Conservation (phyloP, 2,797 vertebrate genomes). For the Galagoides demidoff region DNA sequence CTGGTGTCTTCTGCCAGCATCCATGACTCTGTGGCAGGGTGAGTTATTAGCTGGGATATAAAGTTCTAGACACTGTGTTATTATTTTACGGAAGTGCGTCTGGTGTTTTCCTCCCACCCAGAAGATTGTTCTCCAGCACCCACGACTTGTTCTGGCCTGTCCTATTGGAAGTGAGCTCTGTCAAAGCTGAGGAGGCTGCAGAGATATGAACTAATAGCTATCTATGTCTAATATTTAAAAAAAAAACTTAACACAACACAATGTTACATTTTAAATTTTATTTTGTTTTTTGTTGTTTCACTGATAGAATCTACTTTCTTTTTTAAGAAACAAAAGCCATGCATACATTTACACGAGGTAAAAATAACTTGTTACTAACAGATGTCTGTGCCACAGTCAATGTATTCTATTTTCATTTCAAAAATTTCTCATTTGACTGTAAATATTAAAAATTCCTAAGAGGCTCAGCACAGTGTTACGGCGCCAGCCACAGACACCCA, state of each 20-base stretch:
- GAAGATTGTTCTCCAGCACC: not conserved
- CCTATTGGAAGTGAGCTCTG: not conserved
- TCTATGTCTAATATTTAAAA: not conserved
- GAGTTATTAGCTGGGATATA: not conserved
- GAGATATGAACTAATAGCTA: not conserved
- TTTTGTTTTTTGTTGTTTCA: not conserved
- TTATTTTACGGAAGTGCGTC: not conserved
- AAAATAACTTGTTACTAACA: not conserved
- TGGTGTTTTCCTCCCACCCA: not conserved
- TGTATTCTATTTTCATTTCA: not conserved
- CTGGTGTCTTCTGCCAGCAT: not conserved
- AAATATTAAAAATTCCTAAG: conserved; percentile 28
- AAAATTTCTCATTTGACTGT: conserved; percentile 44
- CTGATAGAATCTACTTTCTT: conserved; percentile 14
- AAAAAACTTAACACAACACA: not conserved
- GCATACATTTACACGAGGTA: not conserved
- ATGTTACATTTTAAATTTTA: not conserved
- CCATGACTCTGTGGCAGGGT: not conserved
- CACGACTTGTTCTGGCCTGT: not conserved
- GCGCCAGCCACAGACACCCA: no score
- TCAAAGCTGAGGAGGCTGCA: not conserved
- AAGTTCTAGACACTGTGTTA: not conserved
- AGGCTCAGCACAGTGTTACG: not conserved
- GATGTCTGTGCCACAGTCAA: not conserved
- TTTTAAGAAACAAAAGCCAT: conserved; percentile 27